phyloP scores from a whole-genome alignment of 1,140 invertebrate genomes.

The Bicyclus anynana region DNA sequence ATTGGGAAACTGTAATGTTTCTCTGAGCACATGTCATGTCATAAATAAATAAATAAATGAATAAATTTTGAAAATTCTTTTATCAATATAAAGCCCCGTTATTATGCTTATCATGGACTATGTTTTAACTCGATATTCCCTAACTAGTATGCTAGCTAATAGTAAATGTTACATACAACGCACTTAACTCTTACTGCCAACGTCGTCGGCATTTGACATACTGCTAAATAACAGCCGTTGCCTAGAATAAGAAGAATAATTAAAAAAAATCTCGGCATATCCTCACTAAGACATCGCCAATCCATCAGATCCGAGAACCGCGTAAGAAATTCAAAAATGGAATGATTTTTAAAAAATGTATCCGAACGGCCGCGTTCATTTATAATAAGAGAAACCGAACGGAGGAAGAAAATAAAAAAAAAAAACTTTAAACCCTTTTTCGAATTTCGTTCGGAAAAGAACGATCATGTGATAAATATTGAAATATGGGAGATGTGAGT shows the following conservation, averaged over 20 bases:
- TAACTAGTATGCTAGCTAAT: no score
- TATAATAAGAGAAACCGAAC: slow-evolving; percentile 60
- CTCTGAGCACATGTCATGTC: no score
- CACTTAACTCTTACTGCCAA: no score
- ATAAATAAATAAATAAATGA: no score
- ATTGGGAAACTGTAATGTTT: no score
- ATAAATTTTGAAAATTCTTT: no score
- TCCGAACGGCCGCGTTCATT: slow-evolving; percentile 48
- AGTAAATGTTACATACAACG: no score
- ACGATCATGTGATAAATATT: slow-evolving; percentile 72
- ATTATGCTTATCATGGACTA: no score
- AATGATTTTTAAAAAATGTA: slow-evolving; percentile 61
- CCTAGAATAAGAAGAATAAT: not conserved
- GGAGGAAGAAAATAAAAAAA: slow-evolving; percentile 41
- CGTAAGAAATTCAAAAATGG: slow-evolving; percentile 53
- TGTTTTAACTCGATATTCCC: no score
- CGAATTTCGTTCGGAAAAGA: slow-evolving; percentile 67
- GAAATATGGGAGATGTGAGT: slow-evolving; percentile 66
- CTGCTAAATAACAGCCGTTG: no score
- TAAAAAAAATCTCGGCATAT: not conserved
- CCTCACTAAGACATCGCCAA: slow-evolving; percentile 1
- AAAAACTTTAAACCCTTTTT: slow-evolving; percentile 48
- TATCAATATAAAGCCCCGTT: no score
- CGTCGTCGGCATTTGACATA: no score
- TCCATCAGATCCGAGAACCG: slow-evolving; percentile 27